Conservation (phyloP, 2,797 vertebrate species). For the Scolopax bukidnonensis region DNA sequence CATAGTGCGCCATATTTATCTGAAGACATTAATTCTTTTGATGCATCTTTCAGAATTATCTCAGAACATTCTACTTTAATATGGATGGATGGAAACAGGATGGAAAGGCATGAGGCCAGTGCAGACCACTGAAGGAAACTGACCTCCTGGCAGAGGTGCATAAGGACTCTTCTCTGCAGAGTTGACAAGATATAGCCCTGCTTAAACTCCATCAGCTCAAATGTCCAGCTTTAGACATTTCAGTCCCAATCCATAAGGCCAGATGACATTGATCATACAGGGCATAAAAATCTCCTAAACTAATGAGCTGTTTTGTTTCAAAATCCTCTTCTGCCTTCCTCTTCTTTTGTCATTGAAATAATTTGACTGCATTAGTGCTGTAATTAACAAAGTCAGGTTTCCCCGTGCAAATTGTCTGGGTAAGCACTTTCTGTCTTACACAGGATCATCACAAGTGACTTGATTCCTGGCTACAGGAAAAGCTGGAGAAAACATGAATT, state of each 20-base stretch:
- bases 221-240: neutral
- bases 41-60: fast-evolving
- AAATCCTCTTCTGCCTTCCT: neutral
- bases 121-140: neutral
- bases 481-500: neutral
- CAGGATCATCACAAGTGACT: neutral
- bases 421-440: neutral
- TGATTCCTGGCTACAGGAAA: neutral
- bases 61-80: neutral
- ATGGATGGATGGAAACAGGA: no score
- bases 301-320: neutral
- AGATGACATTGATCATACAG: neutral
- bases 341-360: neutral
- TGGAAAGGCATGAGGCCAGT: neutral
- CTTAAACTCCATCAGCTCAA: neutral
- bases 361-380: neutral
- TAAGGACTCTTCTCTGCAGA: neutral
- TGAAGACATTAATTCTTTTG: neutral
- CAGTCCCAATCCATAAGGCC: neutral
- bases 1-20: neutral
- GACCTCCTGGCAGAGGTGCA: neutral
- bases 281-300: neutral
- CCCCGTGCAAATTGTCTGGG: neutral
- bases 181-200: neutral
- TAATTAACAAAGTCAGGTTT: neutral